phyloP scores from a whole-genome alignment of 2,888 invertebrate species.

The Sarcophaga carnaria region DNA sequence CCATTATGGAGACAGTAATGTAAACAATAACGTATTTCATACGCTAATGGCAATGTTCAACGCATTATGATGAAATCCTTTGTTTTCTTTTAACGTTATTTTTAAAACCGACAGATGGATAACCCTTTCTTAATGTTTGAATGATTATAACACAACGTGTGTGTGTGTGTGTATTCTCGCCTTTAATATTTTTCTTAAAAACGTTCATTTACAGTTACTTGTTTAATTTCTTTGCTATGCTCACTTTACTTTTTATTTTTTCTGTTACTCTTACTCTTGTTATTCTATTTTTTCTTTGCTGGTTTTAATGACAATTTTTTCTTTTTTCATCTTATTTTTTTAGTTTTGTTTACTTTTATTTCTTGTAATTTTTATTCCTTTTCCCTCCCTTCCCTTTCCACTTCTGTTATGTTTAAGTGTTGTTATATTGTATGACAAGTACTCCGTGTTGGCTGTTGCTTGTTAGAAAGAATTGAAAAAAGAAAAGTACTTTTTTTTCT shows the following conservation, averaged over 20 bases:
- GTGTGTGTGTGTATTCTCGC: background rate
- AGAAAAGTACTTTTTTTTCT: conserved; percentile 13
- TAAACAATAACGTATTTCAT: too few relatives aligned
- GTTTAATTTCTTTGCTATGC: conserved; percentile 18
- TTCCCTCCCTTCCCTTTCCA: background rate
- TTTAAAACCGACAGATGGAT: too few relatives aligned
- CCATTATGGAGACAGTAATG: too few relatives aligned
- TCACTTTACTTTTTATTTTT: conserved; percentile 3
- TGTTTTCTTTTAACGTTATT: too few relatives aligned
- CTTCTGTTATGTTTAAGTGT: conserved; percentile 10
- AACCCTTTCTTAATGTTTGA: background rate
- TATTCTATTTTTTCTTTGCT: conserved; percentile 11
- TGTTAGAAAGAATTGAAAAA: background rate
- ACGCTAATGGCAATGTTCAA: too few relatives aligned
- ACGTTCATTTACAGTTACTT: conserved; percentile 52
- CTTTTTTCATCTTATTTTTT: conserved; percentile 5
- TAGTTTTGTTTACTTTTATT: conserved; percentile 43
- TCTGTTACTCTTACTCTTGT: background rate
- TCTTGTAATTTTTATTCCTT: conserved; percentile 24
- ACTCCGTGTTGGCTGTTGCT: background rate
- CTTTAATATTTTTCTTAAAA: conserved; percentile 21
- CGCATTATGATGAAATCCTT: too few relatives aligned
- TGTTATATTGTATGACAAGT: background rate
- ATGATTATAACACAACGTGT: too few relatives aligned
- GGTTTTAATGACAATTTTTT: conserved; percentile 59